phyloP scores from a whole-genome alignment of 2,888 invertebrate species.

The Xanthia icteritia region DNA sequence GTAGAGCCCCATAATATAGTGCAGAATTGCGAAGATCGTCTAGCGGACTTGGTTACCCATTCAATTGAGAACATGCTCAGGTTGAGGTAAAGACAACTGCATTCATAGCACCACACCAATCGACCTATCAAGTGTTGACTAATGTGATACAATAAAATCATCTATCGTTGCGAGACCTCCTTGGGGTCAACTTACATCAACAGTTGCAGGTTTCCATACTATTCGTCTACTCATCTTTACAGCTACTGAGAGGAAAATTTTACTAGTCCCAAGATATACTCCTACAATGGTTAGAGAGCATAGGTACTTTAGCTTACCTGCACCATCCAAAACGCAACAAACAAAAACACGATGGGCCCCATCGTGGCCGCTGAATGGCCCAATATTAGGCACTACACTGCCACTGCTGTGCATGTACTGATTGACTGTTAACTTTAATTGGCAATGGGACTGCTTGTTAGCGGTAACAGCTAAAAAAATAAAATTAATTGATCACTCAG shows the following conservation, averaged over 20 bases:
- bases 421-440: constrained; percentile 47
- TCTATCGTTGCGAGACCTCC: background rate
- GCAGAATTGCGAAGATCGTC: constrained; percentile 2
- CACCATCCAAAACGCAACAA: constrained; percentile 27
- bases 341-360: constrained; percentile 19
- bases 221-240: background rate
- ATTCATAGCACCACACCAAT: background rate
- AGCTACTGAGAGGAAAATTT: too few relatives aligned
- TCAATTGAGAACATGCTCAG: background rate
- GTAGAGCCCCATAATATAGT: background rate
- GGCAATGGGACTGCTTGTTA: constrained; percentile 38
- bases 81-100: background rate
- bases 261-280: background rate
- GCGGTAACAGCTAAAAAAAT: constrained; percentile 9
- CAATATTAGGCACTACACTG: constrained; percentile 31
- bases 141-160: background rate
- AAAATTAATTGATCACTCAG: constrained; percentile 7
- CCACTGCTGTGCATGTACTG: background rate
- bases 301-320: constrained; percentile 39
- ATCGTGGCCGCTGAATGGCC: constrained; percentile 19
- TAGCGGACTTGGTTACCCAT: background rate
- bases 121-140: too few relatives aligned
- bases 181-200: background rate
- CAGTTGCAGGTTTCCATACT: background rate
- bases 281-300: background rate